These are phyloP conservation scores for Amyelois transitella DNA, from an alignment of 1,140 invertebrate species.

Conservation along the genomic window DNA sequence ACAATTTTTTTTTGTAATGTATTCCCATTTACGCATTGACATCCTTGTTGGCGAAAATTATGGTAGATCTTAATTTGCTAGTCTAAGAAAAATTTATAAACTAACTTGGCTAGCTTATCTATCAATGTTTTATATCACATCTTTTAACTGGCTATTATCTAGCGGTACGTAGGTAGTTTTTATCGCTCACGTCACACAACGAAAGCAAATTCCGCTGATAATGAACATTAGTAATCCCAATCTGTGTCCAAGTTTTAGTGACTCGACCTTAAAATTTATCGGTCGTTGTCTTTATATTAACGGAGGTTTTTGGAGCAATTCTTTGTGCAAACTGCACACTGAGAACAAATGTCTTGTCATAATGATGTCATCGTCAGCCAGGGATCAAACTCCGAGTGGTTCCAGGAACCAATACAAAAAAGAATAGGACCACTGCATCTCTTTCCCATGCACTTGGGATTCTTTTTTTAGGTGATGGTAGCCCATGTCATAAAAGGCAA, in stretches of 20 bases:
- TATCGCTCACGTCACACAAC: constrained; percentile 22
- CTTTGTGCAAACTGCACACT: neutral
- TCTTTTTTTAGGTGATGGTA: too few relatives aligned
- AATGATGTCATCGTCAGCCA: neutral
- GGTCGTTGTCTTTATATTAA: constrained; percentile 47
- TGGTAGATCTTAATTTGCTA: too few relatives aligned
- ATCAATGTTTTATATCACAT: neutral
- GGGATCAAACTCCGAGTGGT: too few relatives aligned
- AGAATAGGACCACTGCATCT: too few relatives aligned
- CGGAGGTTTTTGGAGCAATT: constrained; percentile 31
- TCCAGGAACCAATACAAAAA: too few relatives aligned
- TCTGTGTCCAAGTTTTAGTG: constrained; percentile 23
- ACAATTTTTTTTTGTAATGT: too few relatives aligned
- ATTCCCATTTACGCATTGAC: too few relatives aligned
- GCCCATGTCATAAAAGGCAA: too few relatives aligned
- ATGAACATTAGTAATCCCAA: constrained; percentile 26
- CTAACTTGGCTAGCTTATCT: neutral
- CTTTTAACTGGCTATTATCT: neutral
- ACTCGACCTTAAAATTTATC: constrained; percentile 41
- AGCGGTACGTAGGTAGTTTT: constrained; percentile 2
- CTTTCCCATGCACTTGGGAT: too few relatives aligned
- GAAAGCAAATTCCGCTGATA: constrained; percentile 15
- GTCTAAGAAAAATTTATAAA: too few relatives aligned
- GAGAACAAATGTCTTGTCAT: neutral
- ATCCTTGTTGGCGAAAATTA: too few relatives aligned